Conservation (phyloP, 64 coral and sea anemone species). For the Pachyseris speciosa region DNA sequence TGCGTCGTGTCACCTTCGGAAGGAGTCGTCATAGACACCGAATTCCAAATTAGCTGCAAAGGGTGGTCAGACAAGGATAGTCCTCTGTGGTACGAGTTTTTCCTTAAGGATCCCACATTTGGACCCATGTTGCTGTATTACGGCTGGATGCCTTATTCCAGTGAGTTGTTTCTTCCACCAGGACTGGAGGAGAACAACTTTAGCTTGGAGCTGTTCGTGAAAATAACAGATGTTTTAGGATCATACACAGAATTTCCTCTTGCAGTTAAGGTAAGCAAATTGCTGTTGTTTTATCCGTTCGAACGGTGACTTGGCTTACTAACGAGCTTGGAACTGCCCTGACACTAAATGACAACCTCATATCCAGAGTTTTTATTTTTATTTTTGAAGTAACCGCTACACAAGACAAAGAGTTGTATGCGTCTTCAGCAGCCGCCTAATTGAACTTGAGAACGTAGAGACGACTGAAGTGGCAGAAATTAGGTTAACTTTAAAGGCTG, state of each 20-base stretch:
- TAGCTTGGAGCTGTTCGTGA: conserved; percentile 29
- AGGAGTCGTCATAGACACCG: conserved; percentile 29
- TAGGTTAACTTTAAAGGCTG: no score
- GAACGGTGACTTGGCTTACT: no score
- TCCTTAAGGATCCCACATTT: not conserved
- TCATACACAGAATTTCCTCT: conserved; percentile 14
- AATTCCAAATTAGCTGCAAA: conserved; percentile 48
- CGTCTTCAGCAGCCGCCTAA: no score
- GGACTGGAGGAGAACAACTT: not conserved
- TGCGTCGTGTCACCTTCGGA: conserved; percentile 34
- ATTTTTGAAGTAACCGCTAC: no score
- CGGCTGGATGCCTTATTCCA: conserved; percentile 11
- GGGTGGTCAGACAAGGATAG: conserved; percentile 68
- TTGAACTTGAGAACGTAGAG: no score
- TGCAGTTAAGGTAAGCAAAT: conserved; percentile 17
- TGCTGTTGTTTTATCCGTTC: not conserved
- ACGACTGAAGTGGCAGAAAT: no score
- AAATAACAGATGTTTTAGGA: conserved; percentile 58
- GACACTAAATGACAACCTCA: no score
- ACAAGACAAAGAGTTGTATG: no score
- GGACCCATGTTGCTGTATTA: conserved; percentile 45
- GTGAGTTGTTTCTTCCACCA: conserved; percentile 18
- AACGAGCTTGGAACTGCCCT: no score
- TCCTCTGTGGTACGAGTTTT: conserved; percentile 74
- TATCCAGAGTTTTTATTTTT: no score